These are phyloP conservation scores for Allolobophora icterica DNA, from an alignment of 2,888 invertebrate genomes.

Conservation along the genomic window DNA sequence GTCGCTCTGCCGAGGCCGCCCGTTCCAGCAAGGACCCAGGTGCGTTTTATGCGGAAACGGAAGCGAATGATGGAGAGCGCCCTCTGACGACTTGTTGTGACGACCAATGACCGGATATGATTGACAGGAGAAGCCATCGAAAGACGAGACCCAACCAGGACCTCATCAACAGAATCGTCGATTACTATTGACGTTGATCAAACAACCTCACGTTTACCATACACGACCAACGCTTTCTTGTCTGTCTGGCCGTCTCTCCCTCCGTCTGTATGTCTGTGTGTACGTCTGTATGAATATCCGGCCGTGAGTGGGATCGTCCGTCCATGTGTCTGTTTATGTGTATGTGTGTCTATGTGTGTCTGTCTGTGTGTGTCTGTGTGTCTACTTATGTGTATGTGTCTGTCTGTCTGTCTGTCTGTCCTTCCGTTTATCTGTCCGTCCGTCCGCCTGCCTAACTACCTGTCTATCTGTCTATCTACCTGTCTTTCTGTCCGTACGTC, in stretches of 20 bases:
- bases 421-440: no score
- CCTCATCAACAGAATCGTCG: neutral
- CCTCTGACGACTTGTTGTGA: neutral
- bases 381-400: no score
- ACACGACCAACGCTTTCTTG: neutral
- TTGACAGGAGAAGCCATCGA: neutral
- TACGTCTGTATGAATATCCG: no score
- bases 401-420: neutral
- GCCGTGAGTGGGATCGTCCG: neutral
- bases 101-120: neutral
- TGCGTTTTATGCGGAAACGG: neutral
- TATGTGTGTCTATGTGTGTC: no score
- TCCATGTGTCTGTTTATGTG: neutral
- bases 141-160: neutral
- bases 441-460: no score
- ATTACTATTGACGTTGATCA: neutral
- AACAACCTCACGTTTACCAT: neutral
- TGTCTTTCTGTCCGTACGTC: neutral
- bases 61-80: neutral
- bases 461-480: no score
- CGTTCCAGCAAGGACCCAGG: neutral
- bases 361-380: no score
- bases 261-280: no score
- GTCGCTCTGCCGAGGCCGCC: neutral
- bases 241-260: no score